These are phyloP conservation scores for Elaphurus davidianus DNA, from an alignment of 2,113 vertebrate genomes.

Conservation along the genomic window DNA sequence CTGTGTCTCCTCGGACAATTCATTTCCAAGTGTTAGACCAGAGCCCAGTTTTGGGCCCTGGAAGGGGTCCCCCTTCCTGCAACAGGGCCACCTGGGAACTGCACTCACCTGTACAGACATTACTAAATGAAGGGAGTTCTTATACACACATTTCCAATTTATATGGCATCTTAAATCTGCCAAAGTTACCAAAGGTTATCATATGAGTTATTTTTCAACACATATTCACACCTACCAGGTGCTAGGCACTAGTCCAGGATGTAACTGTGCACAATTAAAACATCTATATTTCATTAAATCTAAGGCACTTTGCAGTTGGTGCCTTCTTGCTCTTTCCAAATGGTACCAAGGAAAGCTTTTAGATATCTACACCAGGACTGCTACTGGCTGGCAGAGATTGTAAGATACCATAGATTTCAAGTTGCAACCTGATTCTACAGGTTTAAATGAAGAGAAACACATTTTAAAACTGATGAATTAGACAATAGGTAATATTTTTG, in stretches of 20 bases:
- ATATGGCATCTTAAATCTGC: no score
- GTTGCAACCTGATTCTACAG: neutral
- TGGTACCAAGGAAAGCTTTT: neutral
- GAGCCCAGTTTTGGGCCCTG: no score
- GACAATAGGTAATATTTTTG: neutral
- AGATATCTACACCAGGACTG: neutral
- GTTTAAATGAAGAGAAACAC: neutral
- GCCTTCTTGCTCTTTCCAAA: neutral
- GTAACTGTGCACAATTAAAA: neutral
- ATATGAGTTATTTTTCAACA: no score
- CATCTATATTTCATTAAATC: neutral
- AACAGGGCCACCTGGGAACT: no score
- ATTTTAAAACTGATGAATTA: neutral
- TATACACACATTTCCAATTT: no score
- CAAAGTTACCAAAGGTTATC: no score
- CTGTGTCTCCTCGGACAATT: no score
- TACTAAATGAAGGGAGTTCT: no score
- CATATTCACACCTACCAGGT: no score
- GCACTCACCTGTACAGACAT: no score
- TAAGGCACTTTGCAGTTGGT: neutral
- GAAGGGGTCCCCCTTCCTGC: no score
- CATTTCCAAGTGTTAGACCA: no score
- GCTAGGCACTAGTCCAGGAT: neutral
- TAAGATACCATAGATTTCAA: neutral
- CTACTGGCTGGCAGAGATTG: neutral